A percentile compares a stretch with the other conserved stretches of the same genome.
phyloP scores from a whole-genome alignment of 2,888 invertebrate genomes.

The Hypena proboscidalis region DNA sequence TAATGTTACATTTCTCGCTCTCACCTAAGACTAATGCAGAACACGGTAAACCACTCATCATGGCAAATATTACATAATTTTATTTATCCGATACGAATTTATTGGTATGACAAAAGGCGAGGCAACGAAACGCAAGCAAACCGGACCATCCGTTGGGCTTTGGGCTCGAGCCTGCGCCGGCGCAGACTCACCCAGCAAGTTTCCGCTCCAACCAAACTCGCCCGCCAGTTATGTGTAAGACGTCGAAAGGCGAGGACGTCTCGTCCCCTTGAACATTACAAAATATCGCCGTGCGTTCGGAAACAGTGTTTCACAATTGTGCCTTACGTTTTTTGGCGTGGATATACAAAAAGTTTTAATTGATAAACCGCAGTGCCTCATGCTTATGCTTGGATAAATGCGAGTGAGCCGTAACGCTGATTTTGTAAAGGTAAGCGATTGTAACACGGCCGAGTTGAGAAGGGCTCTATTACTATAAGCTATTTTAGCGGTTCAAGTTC shows the following conservation, averaged over 20 bases:
- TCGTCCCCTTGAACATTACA: conserved; percentile 44
- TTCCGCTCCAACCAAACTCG: conserved; percentile 56
- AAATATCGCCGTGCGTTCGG: conserved; percentile 66
- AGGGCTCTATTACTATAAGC: conserved; percentile 58
- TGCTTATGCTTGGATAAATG: conserved; percentile 58
- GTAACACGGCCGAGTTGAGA: conserved; percentile 58
- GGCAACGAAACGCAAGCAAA: conserved; percentile 67
- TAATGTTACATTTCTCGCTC: conserved; percentile 13
- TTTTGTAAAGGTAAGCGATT: conserved; percentile 70
- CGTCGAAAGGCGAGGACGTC: conserved; percentile 61
- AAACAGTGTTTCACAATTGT: conserved; percentile 70
- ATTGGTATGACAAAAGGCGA: conserved; percentile 72
- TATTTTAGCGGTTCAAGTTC: conserved; percentile 54
- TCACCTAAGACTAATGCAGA: conserved; percentile 8
- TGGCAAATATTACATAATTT: conserved; percentile 64
- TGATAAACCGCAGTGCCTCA: conserved; percentile 51
- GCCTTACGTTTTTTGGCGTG: conserved; percentile 63
- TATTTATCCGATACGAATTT: conserved; percentile 58
- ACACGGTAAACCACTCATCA: conserved; percentile 35
- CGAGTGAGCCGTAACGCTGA: conserved; percentile 43
- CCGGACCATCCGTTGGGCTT: conserved; percentile 76
- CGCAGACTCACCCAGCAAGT: conserved; percentile 68
- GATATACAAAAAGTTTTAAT: conserved; percentile 50
- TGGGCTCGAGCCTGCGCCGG: conserved; percentile 63
- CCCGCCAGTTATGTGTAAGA: conserved; percentile 66